Evolutionary conservation across 2,888 invertebrate species (phyloP).

Genomic region (Trichogramma evanescens): DNA sequence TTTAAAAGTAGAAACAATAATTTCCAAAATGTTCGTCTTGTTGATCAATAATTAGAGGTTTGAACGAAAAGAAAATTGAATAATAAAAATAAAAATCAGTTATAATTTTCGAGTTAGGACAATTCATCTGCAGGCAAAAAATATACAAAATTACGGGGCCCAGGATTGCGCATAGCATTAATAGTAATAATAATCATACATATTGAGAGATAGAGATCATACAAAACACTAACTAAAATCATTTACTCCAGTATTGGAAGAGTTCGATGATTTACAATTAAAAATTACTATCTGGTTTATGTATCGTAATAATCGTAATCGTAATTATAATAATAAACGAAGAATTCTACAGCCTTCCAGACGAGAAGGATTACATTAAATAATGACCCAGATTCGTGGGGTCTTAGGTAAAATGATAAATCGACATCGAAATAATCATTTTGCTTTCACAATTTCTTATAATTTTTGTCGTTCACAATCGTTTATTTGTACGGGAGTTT

Average conservation of each 20-base stretch:
- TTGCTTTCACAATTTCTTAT: too few relatives aligned
- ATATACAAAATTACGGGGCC: slow-evolving; percentile 36
- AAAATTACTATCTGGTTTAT: slow-evolving; percentile 37
- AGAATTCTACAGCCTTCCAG: slow-evolving; percentile 32
- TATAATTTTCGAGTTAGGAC: slow-evolving; percentile 14
- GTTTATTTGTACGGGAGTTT: slow-evolving; percentile 8
- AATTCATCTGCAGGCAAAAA: slow-evolving; percentile 24
- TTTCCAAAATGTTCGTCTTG: slow-evolving; percentile 2
- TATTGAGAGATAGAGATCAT: slow-evolving; percentile 48
- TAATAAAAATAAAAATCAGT: slow-evolving; percentile 27
- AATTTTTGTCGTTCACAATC: too few relatives aligned
- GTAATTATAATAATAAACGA: slow-evolving; percentile 33
- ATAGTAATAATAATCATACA: slow-evolving; percentile 43
- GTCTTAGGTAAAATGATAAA: too few relatives aligned
- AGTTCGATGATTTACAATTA: slow-evolving; percentile 41
- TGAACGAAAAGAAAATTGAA: slow-evolving; percentile 13
- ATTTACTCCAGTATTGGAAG: slow-evolving; percentile 36
- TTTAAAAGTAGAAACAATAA: slow-evolving; percentile 9
- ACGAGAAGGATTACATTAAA: slow-evolving; percentile 2
- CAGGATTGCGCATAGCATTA: slow-evolving; percentile 39
- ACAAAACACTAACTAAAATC: slow-evolving; percentile 49
- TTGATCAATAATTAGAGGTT: too few relatives aligned
- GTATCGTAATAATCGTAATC: too few relatives aligned
- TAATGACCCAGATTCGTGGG: slow-evolving; percentile 15
- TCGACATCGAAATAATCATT: too few relatives aligned